These are phyloP conservation scores for Triplophysa tibetana DNA, from an alignment of 2,113 vertebrate genomes.

Conservation along the genomic window DNA sequence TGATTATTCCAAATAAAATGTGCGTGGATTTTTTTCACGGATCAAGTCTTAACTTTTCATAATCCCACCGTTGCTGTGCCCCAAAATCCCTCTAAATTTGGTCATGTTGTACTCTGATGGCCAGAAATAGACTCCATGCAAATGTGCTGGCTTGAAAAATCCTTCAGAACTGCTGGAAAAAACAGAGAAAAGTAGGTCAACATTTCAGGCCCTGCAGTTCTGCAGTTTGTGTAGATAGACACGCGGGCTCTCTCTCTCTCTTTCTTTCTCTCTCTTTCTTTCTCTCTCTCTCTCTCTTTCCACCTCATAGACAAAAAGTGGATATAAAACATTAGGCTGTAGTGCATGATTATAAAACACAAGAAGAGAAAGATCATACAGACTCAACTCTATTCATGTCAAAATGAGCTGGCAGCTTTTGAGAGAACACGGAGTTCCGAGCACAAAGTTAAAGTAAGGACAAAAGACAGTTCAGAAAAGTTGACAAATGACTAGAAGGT, in stretches of 20 bases:
- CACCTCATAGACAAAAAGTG: constrained; percentile 31
- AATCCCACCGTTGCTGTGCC: neutral
- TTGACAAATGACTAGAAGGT: neutral
- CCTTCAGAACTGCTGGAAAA: constrained; percentile 51
- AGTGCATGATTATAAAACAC: constrained; percentile 51
- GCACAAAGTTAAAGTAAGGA: neutral
- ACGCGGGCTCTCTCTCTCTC: too few relatives aligned
- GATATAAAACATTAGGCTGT: constrained; percentile 51
- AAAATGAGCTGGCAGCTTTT: neutral
- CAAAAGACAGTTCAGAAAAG: neutral
- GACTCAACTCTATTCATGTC: constrained; percentile 8
- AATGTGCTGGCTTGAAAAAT: constrained; percentile 47
- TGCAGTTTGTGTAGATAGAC: neutral
- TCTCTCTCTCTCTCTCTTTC: constrained; percentile 5
- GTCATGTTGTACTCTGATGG: constrained; percentile 38
- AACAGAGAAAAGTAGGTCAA: constrained; percentile 55
- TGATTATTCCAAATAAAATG: neutral
- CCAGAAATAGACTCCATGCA: constrained; percentile 37
- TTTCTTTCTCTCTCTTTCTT: neutral
- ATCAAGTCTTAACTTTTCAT: neutral
- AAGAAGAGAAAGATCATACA: constrained; percentile 15
- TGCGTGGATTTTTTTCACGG: neutral
- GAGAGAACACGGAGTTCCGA: neutral
- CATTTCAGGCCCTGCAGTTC: constrained; percentile 48
- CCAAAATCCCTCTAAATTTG: constrained; percentile 34